phyloP scores from a whole-genome alignment of 2,888 invertebrate species.

The Oegoconia quadripuncta region DNA sequence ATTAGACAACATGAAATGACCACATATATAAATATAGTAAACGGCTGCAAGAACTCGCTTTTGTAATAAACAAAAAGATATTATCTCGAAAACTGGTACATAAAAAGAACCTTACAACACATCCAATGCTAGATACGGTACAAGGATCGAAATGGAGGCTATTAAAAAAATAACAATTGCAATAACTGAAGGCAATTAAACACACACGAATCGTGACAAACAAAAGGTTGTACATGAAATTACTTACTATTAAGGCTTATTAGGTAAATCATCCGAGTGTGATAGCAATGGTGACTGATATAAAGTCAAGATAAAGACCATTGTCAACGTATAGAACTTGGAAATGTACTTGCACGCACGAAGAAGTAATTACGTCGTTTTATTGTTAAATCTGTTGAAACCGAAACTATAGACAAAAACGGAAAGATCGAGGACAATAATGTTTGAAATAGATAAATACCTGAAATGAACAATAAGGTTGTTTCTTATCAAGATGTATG shows the following conservation, averaged over 20 bases:
- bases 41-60: too few relatives aligned
- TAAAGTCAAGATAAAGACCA: conserved; percentile 23
- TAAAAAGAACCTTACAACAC: too few relatives aligned
- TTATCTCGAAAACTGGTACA: too few relatives aligned
- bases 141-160: conserved; percentile 20
- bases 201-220: conserved; percentile 50
- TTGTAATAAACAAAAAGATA: too few relatives aligned
- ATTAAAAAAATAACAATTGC: conserved; percentile 19
- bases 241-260: conserved; percentile 39
- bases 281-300: conserved; percentile 44
- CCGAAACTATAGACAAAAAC: conserved; percentile 15
- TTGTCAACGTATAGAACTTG: conserved; percentile 24
- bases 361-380: conserved; percentile 34
- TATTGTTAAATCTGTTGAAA: conserved; percentile 31
- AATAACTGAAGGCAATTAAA: conserved; percentile 36
- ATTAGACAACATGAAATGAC: too few relatives aligned
- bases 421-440: too few relatives aligned
- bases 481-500: too few relatives aligned
- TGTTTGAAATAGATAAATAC: too few relatives aligned
- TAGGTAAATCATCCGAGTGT: conserved; percentile 49
- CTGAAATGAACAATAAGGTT: too few relatives aligned
- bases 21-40: too few relatives aligned
- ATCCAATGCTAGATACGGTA: too few relatives aligned
- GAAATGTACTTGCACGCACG: conserved; percentile 12
- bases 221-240: conserved; percentile 47